Conservation (phyloP, 2,888 invertebrate genomes). For the Galerucella pusilla region DNA sequence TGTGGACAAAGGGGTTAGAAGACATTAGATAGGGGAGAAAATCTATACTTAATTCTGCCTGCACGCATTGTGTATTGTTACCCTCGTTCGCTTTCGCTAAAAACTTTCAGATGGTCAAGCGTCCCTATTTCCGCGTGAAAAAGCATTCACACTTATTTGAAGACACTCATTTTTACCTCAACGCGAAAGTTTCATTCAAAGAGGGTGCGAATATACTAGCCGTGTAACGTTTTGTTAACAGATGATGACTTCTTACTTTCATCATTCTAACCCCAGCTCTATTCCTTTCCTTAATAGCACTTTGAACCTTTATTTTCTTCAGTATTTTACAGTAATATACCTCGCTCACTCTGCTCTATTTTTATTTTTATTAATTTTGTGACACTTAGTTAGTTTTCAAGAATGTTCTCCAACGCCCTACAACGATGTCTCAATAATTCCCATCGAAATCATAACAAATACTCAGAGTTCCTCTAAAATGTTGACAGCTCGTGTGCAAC, state of each 20-base stretch:
- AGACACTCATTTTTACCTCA: conserved; percentile 17
- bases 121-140: conserved; percentile 40
- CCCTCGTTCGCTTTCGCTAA: conserved; percentile 49
- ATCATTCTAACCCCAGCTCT: background rate
- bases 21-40: conserved; percentile 60
- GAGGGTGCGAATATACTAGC: background rate
- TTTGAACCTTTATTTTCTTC: no score
- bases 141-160: conserved; percentile 28
- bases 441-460: no score
- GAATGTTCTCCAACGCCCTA: no score
- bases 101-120: conserved; percentile 48
- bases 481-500: no score
- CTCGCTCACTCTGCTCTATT: no score
- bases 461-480: no score
- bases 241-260: background rate
- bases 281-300: no score
- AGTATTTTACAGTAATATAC: no score
- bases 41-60: conserved; percentile 60
- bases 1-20: conserved; percentile 60
- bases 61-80: conserved; percentile 51
- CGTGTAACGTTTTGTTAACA: background rate
- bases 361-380: no score
- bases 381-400: no score
- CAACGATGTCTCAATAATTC: no score
- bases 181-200: background rate